These are phyloP conservation scores for Synergus laeviventris DNA, from an alignment of 2,888 invertebrate genomes.

Conservation along the genomic window DNA sequence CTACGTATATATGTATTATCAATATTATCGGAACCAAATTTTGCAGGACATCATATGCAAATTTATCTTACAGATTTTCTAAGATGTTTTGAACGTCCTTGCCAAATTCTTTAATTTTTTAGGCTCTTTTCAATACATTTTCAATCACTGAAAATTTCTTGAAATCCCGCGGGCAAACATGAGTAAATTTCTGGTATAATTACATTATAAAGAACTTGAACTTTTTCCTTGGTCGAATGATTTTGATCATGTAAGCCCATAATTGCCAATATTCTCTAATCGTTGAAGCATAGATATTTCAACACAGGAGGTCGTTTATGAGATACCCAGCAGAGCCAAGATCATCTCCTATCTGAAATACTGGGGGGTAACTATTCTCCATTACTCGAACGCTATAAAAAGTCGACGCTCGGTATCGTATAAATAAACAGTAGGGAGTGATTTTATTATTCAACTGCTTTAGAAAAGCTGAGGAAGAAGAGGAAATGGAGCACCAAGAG, in stretches of 20 bases:
- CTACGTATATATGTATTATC: too few species aligned
- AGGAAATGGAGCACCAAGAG: background rate
- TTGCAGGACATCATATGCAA: too few species aligned
- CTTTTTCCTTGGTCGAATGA: background rate
- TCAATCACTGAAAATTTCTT: too few species aligned
- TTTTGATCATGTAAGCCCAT: background rate
- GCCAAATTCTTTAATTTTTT: too few species aligned
- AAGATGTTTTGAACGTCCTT: too few species aligned
- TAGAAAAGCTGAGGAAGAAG: background rate
- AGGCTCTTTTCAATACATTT: too few species aligned
- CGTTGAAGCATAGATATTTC: background rate
- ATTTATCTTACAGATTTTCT: too few species aligned
- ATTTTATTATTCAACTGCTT: background rate
- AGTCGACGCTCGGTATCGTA: background rate
- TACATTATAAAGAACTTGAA: too few species aligned
- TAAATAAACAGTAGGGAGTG: slow-evolving; percentile 1
- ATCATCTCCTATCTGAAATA: slow-evolving; percentile 1
- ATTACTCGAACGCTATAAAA: background rate
- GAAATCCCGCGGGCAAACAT: too few species aligned
- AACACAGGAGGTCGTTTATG: slow-evolving; percentile 1
- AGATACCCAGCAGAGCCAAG: slow-evolving; percentile 2
- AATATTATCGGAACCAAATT: too few species aligned
- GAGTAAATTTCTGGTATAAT: too few species aligned
- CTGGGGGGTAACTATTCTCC: background rate
- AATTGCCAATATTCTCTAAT: slow-evolving; percentile 1